Evolutionary conservation across 1,140 invertebrate genomes (phyloP), one percentile per base, ranked within the genome.

Genomic region (Aleiodes sp.): DNA sequence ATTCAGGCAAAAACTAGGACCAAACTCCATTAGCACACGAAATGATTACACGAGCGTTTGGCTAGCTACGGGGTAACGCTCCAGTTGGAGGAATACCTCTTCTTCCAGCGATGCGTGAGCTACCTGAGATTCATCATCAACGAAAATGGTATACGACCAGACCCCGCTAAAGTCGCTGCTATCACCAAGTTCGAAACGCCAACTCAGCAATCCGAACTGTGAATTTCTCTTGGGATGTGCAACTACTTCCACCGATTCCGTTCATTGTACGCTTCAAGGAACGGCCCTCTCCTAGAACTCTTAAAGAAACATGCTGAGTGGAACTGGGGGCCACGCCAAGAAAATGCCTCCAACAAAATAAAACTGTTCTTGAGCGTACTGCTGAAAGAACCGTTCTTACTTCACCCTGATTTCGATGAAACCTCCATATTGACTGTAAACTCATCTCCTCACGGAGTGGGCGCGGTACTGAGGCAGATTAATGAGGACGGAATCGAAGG

Each of bases 161-260:
- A n/a, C n/a, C n/a, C n/a, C n/a, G n/a, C n/a, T n/a, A n/a, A n/a
- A n/a, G n/a, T n/a, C n/a, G n/a, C n/a, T n/a, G n/a, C n/a, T n/a
- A n/a, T n/a, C n/a, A n/a, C n/a, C n/a, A n/a, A n/a, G n/a, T n/a
- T n/a, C n/a, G n/a, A n/a, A n/a, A n/a, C n/a, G n/a, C n/a, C n/a
- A n/a, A n/a, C n/a, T n/a, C n/a, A n/a, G n/a, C n/a, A n/a, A n/a
- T n/a, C n/a, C n/a, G n/a, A n/a, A n/a, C n/a, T n/a, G n/a, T n/a
- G n/a, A n/a, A n/a, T n/a, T n/a, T n/a, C n/a, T n/a, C n/a, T n/a
- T n/a, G 78, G 78, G 8, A 35, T 79, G 1, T 68, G 52, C 9
- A 57, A 60, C 6, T 77, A 76, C 63, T 78, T 74, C 60, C 59
- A 74, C 14, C 31, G 60, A 43, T 78, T 77, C 57, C 69, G 77